Evolutionary conservation across 2,797 vertebrate genomes (phyloP).

Genomic region (Synaphobranchus kaupii): DNA sequence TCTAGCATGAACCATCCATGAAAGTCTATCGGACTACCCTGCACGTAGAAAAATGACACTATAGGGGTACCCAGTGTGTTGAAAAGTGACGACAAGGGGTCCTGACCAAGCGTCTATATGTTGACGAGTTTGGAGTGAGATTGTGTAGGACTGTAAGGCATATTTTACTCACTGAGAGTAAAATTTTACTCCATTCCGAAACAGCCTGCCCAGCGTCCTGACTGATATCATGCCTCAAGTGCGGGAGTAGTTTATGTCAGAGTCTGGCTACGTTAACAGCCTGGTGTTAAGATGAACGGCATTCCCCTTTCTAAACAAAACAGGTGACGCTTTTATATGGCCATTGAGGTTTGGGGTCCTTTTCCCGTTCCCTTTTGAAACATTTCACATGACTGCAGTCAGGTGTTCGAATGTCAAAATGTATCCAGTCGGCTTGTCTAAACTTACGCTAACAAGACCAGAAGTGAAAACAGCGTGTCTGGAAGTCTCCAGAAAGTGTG

Average conservation of each 20-base stretch:
- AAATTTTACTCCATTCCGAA: background rate
- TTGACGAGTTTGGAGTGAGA: too few species aligned
- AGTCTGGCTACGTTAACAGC: background rate
- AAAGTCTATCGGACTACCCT: too few species aligned
- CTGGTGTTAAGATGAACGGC: background rate
- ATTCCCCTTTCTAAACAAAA: constrained; percentile 15
- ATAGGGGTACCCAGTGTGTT: too few species aligned
- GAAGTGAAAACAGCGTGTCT: background rate
- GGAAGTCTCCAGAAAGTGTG: background rate
- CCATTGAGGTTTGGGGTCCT: background rate
- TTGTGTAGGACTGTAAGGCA: background rate
- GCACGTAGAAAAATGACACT: too few species aligned
- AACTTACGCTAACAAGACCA: background rate
- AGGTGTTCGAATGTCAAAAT: background rate
- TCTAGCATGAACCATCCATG: too few species aligned
- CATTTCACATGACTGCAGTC: background rate
- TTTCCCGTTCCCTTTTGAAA: background rate
- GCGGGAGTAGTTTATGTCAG: background rate
- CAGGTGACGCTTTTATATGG: background rate
- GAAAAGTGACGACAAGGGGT: too few species aligned
- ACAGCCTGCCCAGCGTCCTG: background rate
- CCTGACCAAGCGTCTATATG: too few species aligned
- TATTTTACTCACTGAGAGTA: background rate
- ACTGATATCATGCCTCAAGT: background rate
- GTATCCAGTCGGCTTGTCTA: background rate